Evolutionary conservation across 23 tunicate species (phyloP), one percentile per base, ranked within the genome.

Genomic region (Corella eumyota): DNA sequence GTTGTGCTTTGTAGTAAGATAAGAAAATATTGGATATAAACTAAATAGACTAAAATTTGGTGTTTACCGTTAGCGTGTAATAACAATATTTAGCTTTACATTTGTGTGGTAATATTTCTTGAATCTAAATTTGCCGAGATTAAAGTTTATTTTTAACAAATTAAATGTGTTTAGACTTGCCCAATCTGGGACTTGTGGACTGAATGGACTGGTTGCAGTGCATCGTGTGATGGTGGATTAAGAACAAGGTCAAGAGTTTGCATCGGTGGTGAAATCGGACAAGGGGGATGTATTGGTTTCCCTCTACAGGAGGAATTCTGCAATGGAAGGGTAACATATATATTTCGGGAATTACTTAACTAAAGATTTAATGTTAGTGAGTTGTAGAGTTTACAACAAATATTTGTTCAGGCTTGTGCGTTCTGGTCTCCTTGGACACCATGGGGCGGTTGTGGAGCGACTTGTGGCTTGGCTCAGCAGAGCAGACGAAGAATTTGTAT

Each of bases 391-490:
- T 53, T 53, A n/a, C 9, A 53, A 7, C 20, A 22, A 53, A 59
- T 29, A 6, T 59, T 9, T 59, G 25, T 30, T 49, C 35, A 67
- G 91, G 35, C 71, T 9, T 92, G 98, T 47, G 75, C 98, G 17
- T 37, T 35, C 34, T 92, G 98, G 98, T 76, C 93, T 0, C 60
- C 25, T 15, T 92, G 93, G 93, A 60, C 68, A 7, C 44, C 48
- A 9, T 92, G 81, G 81, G 63, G 70, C 34, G 80, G 83, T 20
- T 92, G 98, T 58, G 76, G 70, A 1, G 78, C 63, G 27, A 60
- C 80, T 13, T 92, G 98, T 48, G 98, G 87, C 19, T 65, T 36
- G 0, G 94, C 81, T 28, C 4, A 27, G 25, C 71, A 76, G 29
- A 67, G 63, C 3, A 40, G 97, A 56, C 36, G 58, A 1, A 32